phyloP scores from a whole-genome alignment of 2,797 vertebrate species.

The Austrolebias charrua region DNA sequence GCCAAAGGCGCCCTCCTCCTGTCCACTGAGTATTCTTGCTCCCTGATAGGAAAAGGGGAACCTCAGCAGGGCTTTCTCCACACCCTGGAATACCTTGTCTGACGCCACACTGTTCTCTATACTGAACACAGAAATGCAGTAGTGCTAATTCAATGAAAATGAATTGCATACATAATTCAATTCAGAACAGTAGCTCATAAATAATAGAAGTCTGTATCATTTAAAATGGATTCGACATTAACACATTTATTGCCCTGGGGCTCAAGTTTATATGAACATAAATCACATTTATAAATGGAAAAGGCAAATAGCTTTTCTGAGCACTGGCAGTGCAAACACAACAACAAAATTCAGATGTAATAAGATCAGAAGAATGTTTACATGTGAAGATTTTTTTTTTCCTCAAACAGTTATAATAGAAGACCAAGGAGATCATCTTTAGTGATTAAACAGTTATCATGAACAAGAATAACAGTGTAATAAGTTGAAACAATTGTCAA shows the following conservation, averaged over 20 bases:
- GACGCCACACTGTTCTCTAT: conserved; percentile 73
- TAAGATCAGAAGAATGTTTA: conserved; percentile 3
- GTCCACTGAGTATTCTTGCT: conserved; percentile 88
- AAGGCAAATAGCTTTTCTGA: conserved; percentile 12
- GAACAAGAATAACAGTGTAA: neutral
- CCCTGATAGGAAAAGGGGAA: conserved; percentile 90
- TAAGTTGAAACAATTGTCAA: neutral
- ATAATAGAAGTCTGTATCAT: conserved; percentile 32
- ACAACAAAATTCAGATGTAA: conserved; percentile 3
- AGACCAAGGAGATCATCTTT: no score
- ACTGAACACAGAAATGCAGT: conserved; percentile 64
- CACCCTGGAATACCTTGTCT: conserved; percentile 78
- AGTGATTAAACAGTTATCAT: neutral
- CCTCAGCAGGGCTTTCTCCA: conserved; percentile 74
- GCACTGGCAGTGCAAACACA: conserved; percentile 11
- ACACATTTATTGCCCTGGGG: conserved; percentile 28
- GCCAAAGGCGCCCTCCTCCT: conserved; percentile 94
- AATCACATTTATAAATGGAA: conserved; percentile 23
- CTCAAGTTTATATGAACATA: conserved; percentile 33
- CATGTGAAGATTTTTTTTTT: conserved; percentile 9
- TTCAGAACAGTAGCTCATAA: conserved; percentile 40
- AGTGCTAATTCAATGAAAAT: conserved; percentile 38
- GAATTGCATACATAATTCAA: conserved; percentile 39
- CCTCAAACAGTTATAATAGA: no score
- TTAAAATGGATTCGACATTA: conserved; percentile 46